Evolutionary conservation across 2,888 invertebrate species (phyloP).

Genomic region (Danaus chrysippus): DNA sequence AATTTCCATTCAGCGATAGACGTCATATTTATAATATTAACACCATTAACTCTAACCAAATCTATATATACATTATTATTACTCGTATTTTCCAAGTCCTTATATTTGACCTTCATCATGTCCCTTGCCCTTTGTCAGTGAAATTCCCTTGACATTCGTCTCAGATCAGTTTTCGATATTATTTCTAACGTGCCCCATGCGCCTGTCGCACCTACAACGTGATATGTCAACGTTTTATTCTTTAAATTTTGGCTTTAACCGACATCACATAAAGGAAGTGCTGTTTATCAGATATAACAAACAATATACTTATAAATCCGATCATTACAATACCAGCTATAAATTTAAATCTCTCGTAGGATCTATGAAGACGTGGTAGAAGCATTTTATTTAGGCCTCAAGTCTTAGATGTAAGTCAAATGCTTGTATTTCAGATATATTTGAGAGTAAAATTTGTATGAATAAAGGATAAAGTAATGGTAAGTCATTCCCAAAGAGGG

Average conservation of each 20-base stretch:
- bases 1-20: too few species aligned
- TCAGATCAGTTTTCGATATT: conserved; percentile 39
- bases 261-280: too few species aligned
- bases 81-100: conserved; percentile 11
- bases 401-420: too few species aligned
- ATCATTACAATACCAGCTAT: too few species aligned
- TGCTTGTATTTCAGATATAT: too few species aligned
- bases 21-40: background rate
- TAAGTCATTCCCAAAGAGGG: too few species aligned
- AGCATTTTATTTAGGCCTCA: too few species aligned
- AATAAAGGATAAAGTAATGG: too few species aligned
- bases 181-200: conserved; percentile 10
- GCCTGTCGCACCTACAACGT: conserved; percentile 1
- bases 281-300: background rate
- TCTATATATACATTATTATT: conserved; percentile 23
- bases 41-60: background rate
- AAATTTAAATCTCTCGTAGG: too few species aligned
- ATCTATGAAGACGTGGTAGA: too few species aligned
- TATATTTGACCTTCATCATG: conserved; percentile 32
- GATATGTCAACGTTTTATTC: conserved; percentile 9
- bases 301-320: too few species aligned
- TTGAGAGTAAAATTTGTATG: too few species aligned
- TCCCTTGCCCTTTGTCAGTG: conserved; percentile 42
- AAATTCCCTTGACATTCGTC: conserved; percentile 41
- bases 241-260: background rate